Evolutionary conservation across 2,113 vertebrate genomes (phyloP).

Genomic region (Otocyon megalotis): DNA sequence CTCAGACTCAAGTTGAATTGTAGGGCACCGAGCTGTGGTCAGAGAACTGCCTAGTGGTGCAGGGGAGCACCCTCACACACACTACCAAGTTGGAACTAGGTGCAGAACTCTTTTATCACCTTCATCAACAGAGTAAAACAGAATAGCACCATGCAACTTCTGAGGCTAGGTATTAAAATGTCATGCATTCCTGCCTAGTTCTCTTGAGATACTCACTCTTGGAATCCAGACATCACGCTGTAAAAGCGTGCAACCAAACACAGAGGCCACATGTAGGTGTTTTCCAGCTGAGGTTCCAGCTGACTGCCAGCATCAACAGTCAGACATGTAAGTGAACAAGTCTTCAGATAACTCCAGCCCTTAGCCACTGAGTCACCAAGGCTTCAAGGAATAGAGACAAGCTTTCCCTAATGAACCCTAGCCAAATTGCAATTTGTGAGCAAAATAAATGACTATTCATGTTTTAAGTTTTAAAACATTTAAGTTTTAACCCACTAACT

Average conservation of each 20-base stretch:
- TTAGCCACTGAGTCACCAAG: background rate
- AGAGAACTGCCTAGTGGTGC: background rate
- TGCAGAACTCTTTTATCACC: background rate
- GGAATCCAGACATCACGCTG: background rate
- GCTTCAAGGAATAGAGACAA: background rate
- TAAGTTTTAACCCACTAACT: constrained; percentile 32
- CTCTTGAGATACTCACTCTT: background rate
- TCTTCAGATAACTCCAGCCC: background rate
- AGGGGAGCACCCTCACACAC: background rate
- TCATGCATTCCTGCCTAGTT: background rate
- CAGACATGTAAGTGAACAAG: background rate
- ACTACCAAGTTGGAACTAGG: background rate
- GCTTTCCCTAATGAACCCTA: background rate
- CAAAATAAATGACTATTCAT: background rate
- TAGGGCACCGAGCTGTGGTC: background rate
- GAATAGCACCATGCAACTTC: background rate
- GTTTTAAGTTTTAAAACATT: no score
- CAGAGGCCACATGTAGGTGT: background rate
- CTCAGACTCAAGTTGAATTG: background rate
- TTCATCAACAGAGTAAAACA: background rate
- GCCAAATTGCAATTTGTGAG: background rate
- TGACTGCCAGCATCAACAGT: background rate
- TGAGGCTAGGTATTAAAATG: constrained; percentile 16
- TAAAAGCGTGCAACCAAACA: background rate
- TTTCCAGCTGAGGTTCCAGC: background rate